Evolutionary conservation across 2,888 invertebrate species (phyloP), one percentile per base, ranked within the genome.

Genomic region (Tuberolachnus salignus): DNA sequence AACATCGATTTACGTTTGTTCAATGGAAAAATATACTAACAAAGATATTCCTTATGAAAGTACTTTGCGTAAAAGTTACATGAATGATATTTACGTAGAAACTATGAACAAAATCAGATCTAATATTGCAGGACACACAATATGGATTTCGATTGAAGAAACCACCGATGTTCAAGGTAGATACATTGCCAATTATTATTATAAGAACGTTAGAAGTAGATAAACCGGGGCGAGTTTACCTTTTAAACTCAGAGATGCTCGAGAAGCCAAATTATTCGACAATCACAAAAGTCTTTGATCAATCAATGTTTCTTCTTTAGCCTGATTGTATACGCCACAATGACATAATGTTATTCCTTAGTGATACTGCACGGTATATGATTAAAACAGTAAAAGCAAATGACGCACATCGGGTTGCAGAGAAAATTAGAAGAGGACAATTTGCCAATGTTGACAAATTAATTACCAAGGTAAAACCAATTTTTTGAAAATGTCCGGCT

Each of bases 401-500:
- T 82, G 84, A 81, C 42, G 34, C 85, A 2, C 83, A 84, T 78
- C 53, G 83, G 72, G 83, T 84, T 23, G 83, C 82, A 16, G 84
- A 84, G 81, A 73, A 81, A 57, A 81, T 84, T n/a, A n/a, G n/a
- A 42, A 55, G 84, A 74, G 44, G 44, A 13, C 70, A 81, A 72
- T 84, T 81, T 82, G 66, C 80, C 57, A 67, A 82, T 9, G 83
- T 83, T 19, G 82, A 84, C 78, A 80, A 72, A 21, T 81, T 85
- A 13, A 82, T 84, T 61, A 80, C 81, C n/a, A 71, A 42, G 63
- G 73, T 82, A 16, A 83, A 84, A 80, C 83, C 84, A 75, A 81
- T 84, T 44, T 84, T 84, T 81, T 57, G 82, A 23, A 84, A 85
- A 81, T 81, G 83, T 10, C 83, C 83, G 3, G 64, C 67, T 9